These are phyloP conservation scores for Anniella stebbinsi DNA, from an alignment of 2,797 vertebrate species.

Conservation along the genomic window DNA sequence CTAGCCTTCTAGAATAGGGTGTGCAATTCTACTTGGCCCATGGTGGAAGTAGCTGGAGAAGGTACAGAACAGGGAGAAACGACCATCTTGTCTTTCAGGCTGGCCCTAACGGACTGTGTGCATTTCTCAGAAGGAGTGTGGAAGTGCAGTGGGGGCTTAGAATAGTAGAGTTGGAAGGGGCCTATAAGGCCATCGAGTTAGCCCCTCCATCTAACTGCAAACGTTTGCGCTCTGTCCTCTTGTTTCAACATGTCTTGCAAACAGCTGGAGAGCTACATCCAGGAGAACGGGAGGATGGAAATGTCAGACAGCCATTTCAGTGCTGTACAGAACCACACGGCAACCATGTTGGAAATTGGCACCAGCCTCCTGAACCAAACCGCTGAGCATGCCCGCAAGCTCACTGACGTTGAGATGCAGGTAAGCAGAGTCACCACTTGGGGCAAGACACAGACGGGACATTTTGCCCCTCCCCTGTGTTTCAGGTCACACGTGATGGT, in stretches of 20 bases:
- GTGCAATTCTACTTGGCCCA: background rate
- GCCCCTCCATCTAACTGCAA: background rate
- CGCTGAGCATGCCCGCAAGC: conserved; percentile 85
- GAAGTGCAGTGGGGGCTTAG: background rate
- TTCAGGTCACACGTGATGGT: background rate
- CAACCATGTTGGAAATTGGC: conserved; percentile 84
- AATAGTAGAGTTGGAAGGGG: no score
- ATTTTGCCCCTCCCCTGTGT: no score
- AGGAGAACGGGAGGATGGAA: conserved; percentile 81
- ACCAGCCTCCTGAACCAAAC: conserved; percentile 84
- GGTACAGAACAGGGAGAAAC: no score
- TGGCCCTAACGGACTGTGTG: background rate
- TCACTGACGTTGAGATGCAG: conserved; percentile 85
- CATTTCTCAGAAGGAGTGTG: background rate
- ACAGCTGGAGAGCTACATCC: conserved; percentile 85
- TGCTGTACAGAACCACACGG: conserved; percentile 82
- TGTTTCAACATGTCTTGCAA: conserved; percentile 1
- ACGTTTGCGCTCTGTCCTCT: background rate
- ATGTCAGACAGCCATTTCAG: conserved; percentile 81
- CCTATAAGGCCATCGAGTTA: no score
- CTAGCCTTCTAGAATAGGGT: background rate
- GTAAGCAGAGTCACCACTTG: conserved; percentile 58
- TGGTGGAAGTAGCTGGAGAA: background rate
- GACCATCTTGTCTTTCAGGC: no score
- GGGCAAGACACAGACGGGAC: no score